Conservation (phyloP, 2,113 vertebrate species). For the Natator depressus region DNA sequence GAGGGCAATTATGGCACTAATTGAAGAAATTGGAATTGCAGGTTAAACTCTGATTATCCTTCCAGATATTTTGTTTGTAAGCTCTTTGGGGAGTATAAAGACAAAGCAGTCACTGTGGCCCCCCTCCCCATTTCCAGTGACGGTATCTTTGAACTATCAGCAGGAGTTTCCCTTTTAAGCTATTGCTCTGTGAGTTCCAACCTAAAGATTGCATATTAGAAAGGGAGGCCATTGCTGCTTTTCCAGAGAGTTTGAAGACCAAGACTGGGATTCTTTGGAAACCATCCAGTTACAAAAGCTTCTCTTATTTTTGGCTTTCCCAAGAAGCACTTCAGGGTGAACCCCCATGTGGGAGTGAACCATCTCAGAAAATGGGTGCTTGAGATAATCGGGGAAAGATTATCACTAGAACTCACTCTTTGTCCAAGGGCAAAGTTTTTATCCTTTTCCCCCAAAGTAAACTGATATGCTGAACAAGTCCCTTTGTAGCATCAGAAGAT, state of each 20-base stretch:
- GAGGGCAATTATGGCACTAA: neutral
- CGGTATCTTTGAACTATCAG: neutral
- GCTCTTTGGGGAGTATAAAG: neutral
- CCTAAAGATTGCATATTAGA: neutral
- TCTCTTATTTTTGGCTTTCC: neutral
- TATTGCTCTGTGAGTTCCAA: neutral
- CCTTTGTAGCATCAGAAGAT: neutral
- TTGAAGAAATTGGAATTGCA: neutral
- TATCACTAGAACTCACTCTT: neutral
- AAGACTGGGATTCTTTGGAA: neutral
- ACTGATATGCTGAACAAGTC: fast-evolving
- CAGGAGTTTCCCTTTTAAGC: neutral
- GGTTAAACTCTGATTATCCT: neutral
- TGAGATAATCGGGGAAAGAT: neutral
- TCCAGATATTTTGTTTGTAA: neutral
- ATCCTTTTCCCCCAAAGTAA: neutral
- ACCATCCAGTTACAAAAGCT: neutral
- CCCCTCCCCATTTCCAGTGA: neutral
- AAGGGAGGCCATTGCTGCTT: neutral
- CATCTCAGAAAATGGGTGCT: neutral
- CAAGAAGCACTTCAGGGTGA: neutral
- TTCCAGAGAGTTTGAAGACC: neutral
- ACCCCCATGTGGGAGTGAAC: neutral
- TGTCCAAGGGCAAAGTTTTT: neutral
- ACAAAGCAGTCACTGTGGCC: neutral